phyloP scores from a whole-genome alignment of 2,113 vertebrate genomes.

The Phrynosoma blainvillii region DNA sequence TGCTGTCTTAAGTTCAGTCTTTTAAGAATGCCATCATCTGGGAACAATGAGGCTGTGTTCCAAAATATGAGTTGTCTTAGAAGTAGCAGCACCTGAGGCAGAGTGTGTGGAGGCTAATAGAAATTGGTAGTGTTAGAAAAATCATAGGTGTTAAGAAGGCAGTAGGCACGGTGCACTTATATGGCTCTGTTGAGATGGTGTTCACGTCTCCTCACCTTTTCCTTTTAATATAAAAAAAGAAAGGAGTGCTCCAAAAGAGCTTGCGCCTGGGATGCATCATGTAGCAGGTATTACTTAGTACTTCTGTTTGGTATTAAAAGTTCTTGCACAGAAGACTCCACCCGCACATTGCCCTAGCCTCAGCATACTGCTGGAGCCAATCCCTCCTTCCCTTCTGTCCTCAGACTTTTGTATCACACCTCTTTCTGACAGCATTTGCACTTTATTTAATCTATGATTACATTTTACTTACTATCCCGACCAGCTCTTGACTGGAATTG shows the following conservation, averaged over 20 bases:
- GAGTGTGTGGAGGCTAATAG: conserved; percentile 58
- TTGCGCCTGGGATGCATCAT: conserved; percentile 57
- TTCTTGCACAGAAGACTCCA: conserved; percentile 59
- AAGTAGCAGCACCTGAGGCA: conserved; percentile 70
- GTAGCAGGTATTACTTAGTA: conserved; percentile 60
- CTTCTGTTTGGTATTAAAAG: conserved; percentile 52
- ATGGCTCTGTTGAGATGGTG: conserved; percentile 52
- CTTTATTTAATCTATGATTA: conserved; percentile 62
- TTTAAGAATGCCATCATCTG: conserved; percentile 46
- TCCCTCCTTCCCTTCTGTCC: conserved; percentile 65
- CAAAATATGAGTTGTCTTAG: conserved; percentile 51
- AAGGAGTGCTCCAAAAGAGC: conserved; percentile 55
- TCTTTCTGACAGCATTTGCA: conserved; percentile 72
- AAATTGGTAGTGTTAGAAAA: conserved; percentile 71
- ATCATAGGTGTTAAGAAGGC: conserved; percentile 72
- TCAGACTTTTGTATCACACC: conserved; percentile 68
- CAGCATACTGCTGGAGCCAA: conserved; percentile 60
- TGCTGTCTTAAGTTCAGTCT: conserved; percentile 57
- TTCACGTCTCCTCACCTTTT: conserved; percentile 42
- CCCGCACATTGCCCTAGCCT: conserved; percentile 39
- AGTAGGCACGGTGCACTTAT: conserved; percentile 40
- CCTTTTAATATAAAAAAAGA: conserved; percentile 54
- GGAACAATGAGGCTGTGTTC: conserved; percentile 34
- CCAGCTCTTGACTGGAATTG: conserved; percentile 63
- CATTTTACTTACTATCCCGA: conserved; percentile 64